Evolutionary conservation across 1,140 invertebrate species (phyloP), one percentile per base, ranked within the genome.

Genomic region (Hydropsyche tenuis): DNA sequence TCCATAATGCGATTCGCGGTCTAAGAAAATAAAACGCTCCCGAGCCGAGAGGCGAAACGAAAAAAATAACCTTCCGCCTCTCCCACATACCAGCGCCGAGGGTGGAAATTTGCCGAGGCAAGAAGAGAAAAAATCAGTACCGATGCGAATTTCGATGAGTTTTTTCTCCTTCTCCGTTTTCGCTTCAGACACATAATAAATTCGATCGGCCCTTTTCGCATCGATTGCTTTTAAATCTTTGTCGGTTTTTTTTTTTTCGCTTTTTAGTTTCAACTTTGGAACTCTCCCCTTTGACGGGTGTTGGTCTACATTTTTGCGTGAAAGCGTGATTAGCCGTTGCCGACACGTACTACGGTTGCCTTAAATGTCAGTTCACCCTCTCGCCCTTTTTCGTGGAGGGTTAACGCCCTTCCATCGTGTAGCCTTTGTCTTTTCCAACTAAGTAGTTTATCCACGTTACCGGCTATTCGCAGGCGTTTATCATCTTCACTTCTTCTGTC

Each of bases 361-460:
- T 37, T 37, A 68, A 30, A 30, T 43, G 25, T 68, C 65, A 45
- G 51, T 16, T n/a, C 48, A n/a, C n/a, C 9, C 66, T 25, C 66
- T 51, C 48, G 48, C 68, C 68, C 68, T 56, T 25, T 56, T 53
- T 27, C 25, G n/a, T 27, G 16, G 48, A 37, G 68, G 68, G 68
- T 70, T 70, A 70, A 70, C 48, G 68, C 68, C 68, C 68, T 56
- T 16, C 48, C 48, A 60, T 60, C 65, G 65, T 23, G n/a, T n/a
- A 20, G 66, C 68, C 68, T 70, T 70, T 70, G 68, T 70, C 68
- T 70, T 70, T 25, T 42, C 30, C 48, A 60, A 42, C 48, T 70
- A 70, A 70, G 27, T 70, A 70, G 68, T 46, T 46, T 70, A 51
- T 53, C 25, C 68, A 69, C 65, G 56, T 60, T 60, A 12, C 23